Evolutionary conservation across 30 jellyfish, hydroid and myxozoan species (phyloP), one percentile per base, ranked within the genome.

Genomic region (Hydractinia symbiolongicarpus): DNA sequence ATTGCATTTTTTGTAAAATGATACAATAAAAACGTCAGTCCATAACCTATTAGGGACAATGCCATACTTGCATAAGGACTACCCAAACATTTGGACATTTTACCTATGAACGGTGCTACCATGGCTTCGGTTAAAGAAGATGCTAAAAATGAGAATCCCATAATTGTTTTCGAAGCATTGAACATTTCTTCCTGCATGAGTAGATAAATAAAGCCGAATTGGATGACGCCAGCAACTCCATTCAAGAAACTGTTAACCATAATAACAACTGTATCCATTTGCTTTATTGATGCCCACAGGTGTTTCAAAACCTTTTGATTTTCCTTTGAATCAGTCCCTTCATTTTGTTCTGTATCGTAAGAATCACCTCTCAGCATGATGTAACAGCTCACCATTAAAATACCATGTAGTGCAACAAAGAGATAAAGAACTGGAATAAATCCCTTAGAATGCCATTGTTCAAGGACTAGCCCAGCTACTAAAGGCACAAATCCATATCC

Each of bases 401-500:
- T 30, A 30, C 44, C 44, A 30, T 30, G 44, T 30, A 30, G 44
- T 30, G 44, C 44, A 30, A 30, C 44, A 30, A 30, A 30, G 44
- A 30, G 44, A 30, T 30, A 30, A 30, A 30, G 44, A 30, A 30
- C 44, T 30, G 44, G 44, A 30, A 30, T 30, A 30, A 30, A 30
- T 30, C 44, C 44, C 44, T 30, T 30, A 30, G 44, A 30, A 30
- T 30, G 44, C 44, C 44, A 30, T 30, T 30, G 44, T 30, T 30
- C 44, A 30, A 30, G 44, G 44, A 30, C 76, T 8, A 66, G 21
- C 9, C 76, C 76, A 66, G 49, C 49, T 66, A 66, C 21, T 19
- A 66, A 53, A 50, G 76, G 49, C 2, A 66, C 21, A 7, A 53
- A 19, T 66, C 76, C 76, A 53, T 66, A 66, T 4, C 81, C 81